Conservation (phyloP, 2,888 invertebrate genomes). For the Brenthis ino region DNA sequence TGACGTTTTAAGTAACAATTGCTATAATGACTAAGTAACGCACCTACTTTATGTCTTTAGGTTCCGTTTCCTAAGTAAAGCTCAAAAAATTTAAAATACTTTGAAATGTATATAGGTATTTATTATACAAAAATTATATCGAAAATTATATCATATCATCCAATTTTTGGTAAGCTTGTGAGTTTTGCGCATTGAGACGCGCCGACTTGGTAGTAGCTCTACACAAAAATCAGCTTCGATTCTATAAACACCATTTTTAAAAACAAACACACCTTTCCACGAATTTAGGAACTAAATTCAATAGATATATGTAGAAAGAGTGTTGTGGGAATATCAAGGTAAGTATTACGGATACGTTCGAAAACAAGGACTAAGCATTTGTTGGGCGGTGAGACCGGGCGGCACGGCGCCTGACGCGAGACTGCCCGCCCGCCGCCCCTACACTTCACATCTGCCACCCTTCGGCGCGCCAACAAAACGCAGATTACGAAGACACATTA, state of each 20-base stretch:
- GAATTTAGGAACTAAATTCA: slow-evolving; percentile 9
- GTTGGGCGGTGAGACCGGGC: slow-evolving; percentile 63
- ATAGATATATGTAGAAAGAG: slow-evolving; percentile 13
- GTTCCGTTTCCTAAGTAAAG: neutral
- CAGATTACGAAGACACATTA: slow-evolving; percentile 74
- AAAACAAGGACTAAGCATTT: slow-evolving; percentile 52
- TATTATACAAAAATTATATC: slow-evolving; percentile 1
- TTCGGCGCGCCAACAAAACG: slow-evolving; percentile 73
- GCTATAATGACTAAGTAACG: neutral
- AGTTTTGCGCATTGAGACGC: slow-evolving; percentile 78
- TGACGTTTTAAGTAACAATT: slow-evolving; percentile 32
- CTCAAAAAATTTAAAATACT: neutral
- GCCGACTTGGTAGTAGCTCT: slow-evolving; percentile 59
- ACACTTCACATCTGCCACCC: slow-evolving; percentile 53
- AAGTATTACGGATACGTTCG: slow-evolving; percentile 45
- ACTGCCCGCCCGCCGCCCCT: slow-evolving; percentile 65
- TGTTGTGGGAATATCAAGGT: slow-evolving; percentile 30
- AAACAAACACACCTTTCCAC: slow-evolving; percentile 17
- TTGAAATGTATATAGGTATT: neutral
- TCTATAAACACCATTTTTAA: slow-evolving; percentile 24
- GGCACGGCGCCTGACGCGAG: slow-evolving; percentile 76
- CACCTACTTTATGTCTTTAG: neutral
- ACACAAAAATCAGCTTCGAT: slow-evolving; percentile 57
- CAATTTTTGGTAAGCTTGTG: slow-evolving; percentile 45
- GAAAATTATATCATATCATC: slow-evolving; percentile 28